Evolutionary conservation across 2,113 vertebrate species (phyloP), one percentile per base, ranked within the genome.

Genomic region (Proterorhinus semilunaris): DNA sequence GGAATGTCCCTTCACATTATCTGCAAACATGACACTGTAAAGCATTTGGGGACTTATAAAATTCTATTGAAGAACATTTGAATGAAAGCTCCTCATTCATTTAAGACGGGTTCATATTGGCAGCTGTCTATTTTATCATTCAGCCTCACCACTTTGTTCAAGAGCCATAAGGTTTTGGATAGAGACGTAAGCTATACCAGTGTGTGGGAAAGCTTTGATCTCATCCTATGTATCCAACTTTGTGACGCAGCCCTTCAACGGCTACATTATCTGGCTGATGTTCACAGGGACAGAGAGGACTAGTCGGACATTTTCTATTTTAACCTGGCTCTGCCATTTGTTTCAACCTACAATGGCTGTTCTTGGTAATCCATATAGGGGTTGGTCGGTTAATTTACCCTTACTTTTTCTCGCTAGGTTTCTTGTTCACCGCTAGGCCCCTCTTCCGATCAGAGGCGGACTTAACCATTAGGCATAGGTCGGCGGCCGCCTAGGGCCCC

Each of bases 281-380:
- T 9, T 68, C 8, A 51, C 11, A 10, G 45, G 27, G 7, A 11
- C 44, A 16, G 49, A 49, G 10, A 65, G 46, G 44, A 71, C 58
- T n/a, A 43, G 1, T 63, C 74, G 10, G 65, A 85, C 12, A 51
- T 82, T 16, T 68, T 80, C 45, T 53, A 52, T 52, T 62, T 80
- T n/a, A 80, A 78, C 47, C 15, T 82, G 59, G 59, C 74, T 5
- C 5, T 63, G 4, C 52, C 63, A 58, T 63, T n/a, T 46, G 16
- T 54, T 58, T 62, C 4, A n/a, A 5, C 6, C 2, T 0, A 8
- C 3, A 66, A 8, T 63, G 6, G 7, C 9, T 4, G 21, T 8
- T 15, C 1, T 0, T 51, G 13, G 0, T 15, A 0, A 46, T 0
- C 13, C 7, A 0, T 0, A 0, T 7, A 5, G 0, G 0, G 6